These are phyloP conservation scores for Julus scanicus DNA, from an alignment of 2,888 invertebrate genomes.

Conservation along the genomic window DNA sequence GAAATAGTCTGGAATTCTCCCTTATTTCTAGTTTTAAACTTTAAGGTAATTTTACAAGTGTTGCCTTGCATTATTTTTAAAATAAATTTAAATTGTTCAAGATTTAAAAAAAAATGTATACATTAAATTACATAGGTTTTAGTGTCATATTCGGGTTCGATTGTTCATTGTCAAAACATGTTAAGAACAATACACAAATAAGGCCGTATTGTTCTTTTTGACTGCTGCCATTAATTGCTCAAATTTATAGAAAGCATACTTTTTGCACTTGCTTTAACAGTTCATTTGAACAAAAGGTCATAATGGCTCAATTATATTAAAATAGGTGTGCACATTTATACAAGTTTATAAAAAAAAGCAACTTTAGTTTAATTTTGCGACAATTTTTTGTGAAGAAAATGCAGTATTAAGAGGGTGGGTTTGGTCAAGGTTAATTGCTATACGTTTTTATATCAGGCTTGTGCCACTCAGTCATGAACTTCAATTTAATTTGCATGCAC, in stretches of 20 bases:
- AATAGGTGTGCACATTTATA: neutral
- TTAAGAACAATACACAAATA: too few relatives aligned
- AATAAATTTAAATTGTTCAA: neutral
- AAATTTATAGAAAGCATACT: neutral
- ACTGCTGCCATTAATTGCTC: neutral
- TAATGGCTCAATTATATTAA: conserved; percentile 9
- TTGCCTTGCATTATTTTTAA: too few relatives aligned
- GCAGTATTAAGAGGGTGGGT: neutral
- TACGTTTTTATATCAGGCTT: neutral
- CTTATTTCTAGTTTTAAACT: too few relatives aligned
- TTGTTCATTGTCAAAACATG: neutral
- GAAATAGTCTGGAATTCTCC: too few relatives aligned
- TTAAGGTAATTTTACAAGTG: too few relatives aligned
- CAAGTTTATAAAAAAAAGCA: neutral
- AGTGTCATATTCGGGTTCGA: neutral
- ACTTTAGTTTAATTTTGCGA: neutral
- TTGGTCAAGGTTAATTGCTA: conserved; percentile 37
- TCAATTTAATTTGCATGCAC: conserved; percentile 8
- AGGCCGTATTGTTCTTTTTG: neutral
- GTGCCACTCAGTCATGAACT: conserved; percentile 35
- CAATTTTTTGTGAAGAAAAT: neutral
- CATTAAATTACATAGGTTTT: neutral
- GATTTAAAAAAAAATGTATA: neutral
- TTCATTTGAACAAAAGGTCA: conserved; percentile 7
- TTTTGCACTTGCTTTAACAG: neutral